These are phyloP conservation scores for Patella ulyssiponensis DNA, from an alignment of 2,888 invertebrate genomes.

Conservation along the genomic window DNA sequence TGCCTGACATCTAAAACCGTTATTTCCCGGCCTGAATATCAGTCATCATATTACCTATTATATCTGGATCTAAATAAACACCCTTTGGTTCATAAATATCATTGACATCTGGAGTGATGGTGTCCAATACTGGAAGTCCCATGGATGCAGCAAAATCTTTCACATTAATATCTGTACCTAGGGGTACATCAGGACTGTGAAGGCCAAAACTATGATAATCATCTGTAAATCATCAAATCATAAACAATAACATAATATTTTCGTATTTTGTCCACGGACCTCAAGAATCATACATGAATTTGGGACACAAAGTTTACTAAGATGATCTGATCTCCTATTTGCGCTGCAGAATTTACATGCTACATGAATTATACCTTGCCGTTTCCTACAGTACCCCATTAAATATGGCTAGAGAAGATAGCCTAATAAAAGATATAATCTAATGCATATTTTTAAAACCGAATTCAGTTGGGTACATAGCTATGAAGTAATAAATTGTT, in stretches of 20 bases:
- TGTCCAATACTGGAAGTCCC: background rate
- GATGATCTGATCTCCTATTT: no score
- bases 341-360: no score
- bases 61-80: slow-evolving; percentile 85
- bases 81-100: slow-evolving; percentile 63
- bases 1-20: no score
- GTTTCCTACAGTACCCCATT: no score
- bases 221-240: background rate
- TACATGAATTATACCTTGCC: no score
- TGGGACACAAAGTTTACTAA: no score
- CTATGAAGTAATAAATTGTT: no score
- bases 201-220: slow-evolving; percentile 82
- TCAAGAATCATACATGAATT: no score
- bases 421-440: no score
- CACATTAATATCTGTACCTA: slow-evolving; percentile 40
- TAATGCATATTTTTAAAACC: no score
- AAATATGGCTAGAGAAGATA: no score
- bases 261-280: background rate
- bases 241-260: background rate
- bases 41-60: slow-evolving; percentile 77
- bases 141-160: slow-evolving; percentile 1
- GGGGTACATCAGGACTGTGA: slow-evolving; percentile 83
- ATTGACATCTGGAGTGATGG: background rate
- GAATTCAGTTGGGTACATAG: no score
- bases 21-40: background rate